Evolutionary conservation across 2,888 invertebrate genomes (phyloP).

Genomic region (Dolichopus griseipennis): DNA sequence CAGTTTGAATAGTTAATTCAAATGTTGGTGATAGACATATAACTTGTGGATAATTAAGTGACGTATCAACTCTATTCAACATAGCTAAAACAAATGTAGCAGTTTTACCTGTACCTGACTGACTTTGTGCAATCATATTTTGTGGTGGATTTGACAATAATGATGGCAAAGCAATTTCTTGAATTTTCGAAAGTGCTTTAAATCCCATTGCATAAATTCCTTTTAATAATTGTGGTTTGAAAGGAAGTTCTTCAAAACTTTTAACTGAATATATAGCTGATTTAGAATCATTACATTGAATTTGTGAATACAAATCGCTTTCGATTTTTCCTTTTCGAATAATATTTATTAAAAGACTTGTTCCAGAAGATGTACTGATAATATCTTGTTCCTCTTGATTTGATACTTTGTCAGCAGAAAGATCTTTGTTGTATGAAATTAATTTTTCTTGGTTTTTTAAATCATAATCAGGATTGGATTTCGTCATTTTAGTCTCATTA

Average conservation of each 20-base stretch:
- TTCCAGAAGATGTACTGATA: slow-evolving; percentile 54
- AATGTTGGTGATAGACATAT: slow-evolving; percentile 91
- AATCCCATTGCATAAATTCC: slow-evolving; percentile 95
- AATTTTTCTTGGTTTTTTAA: slow-evolving; percentile 26
- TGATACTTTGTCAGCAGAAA: not conserved
- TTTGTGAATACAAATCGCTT: slow-evolving; percentile 71
- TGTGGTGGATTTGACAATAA: slow-evolving; percentile 89
- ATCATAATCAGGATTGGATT: slow-evolving; percentile 28
- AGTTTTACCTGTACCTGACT: slow-evolving; percentile 98
- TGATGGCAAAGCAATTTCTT: slow-evolving; percentile 91
- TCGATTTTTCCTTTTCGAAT: slow-evolving; percentile 69
- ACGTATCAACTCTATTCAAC: slow-evolving; percentile 81
- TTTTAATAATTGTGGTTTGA: slow-evolving; percentile 81
- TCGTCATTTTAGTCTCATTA: slow-evolving; percentile 15
- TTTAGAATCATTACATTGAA: slow-evolving; percentile 77
- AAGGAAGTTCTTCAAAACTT: slow-evolving; percentile 68
- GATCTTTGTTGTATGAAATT: too few species aligned
- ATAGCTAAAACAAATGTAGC: slow-evolving; percentile 97
- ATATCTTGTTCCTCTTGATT: slow-evolving; percentile 25
- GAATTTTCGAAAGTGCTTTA: slow-evolving; percentile 95
- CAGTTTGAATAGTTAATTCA: slow-evolving; percentile 95
- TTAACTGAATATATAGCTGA: slow-evolving; percentile 86
- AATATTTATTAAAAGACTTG: slow-evolving; percentile 75
- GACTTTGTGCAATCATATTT: slow-evolving; percentile 98
- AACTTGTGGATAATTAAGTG: slow-evolving; percentile 75